Percentiles rank a stretch among this genome's conserved stretches.
These are phyloP conservation scores for Botia kubotai DNA, from an alignment of 2,797 vertebrate species.

Conservation along the genomic window DNA sequence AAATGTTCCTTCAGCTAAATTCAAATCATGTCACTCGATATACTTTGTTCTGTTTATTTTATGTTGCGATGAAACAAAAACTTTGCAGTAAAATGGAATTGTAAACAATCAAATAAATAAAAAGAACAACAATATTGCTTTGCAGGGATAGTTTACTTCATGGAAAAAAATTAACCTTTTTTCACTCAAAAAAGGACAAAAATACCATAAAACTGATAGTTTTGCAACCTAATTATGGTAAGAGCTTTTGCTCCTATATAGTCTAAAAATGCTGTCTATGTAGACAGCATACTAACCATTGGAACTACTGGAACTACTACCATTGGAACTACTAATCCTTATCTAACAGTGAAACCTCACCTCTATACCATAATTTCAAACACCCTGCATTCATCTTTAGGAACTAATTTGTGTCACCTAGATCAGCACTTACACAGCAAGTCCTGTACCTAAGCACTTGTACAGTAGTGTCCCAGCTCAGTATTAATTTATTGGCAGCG, in stretches of 20 bases:
- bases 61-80: neutral
- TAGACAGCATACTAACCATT: neutral
- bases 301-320: too few species aligned
- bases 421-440: neutral
- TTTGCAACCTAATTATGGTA: neutral
- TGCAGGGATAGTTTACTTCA: neutral
- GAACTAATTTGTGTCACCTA: constrained; percentile 24
- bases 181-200: neutral
- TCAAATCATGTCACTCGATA: neutral
- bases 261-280: too few species aligned
- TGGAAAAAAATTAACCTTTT: neutral
- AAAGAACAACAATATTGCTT: neutral
- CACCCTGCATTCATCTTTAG: too few species aligned
- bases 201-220: neutral
- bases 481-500: constrained; percentile 27
- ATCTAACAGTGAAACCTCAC: neutral
- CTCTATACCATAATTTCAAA: neutral
- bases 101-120: neutral
- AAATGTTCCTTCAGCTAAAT: neutral
- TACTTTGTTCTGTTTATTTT: neutral
- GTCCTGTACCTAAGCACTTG: neutral
- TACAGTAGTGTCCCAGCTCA: neutral
- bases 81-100: neutral
- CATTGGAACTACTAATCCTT: neutral
- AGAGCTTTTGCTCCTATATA: too few species aligned